A percentile compares a stretch with the other conserved stretches of the same genome.
phyloP scores from a whole-genome alignment of 2,888 invertebrate species.

The Macrophya alboannulata region DNA sequence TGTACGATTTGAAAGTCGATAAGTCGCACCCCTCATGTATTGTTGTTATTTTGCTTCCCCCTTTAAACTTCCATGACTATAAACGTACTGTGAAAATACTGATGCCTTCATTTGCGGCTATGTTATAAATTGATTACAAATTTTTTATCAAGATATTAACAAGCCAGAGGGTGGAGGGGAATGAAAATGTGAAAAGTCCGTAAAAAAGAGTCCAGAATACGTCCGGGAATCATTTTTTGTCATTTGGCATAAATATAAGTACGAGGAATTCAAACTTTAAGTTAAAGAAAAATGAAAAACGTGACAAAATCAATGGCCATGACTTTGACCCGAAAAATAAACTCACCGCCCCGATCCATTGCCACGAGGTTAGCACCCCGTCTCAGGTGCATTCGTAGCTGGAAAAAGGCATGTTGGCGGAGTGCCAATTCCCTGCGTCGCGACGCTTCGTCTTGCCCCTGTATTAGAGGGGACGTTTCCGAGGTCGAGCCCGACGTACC shows the following conservation, averaged over 20 bases:
- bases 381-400: constrained; percentile 93
- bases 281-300: constrained; percentile 42
- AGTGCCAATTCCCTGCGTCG: constrained; percentile 88
- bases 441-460: constrained; percentile 88
- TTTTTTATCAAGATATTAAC: neutral
- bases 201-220: too few relatives aligned
- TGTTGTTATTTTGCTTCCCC: neutral
- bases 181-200: neutral
- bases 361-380: constrained; percentile 94
- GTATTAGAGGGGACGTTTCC: constrained; percentile 69
- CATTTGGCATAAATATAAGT: too few relatives aligned
- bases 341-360: constrained; percentile 96
- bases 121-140: neutral
- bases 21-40: neutral
- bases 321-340: neutral
- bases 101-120: neutral
- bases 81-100: neutral
- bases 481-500: constrained; percentile 52
- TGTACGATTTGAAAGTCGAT: neutral
- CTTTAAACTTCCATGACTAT: neutral
- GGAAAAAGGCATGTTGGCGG: constrained; percentile 95
- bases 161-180: neutral
- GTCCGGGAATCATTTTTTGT: too few relatives aligned
- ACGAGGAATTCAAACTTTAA: too few relatives aligned
- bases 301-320: constrained; percentile 57